Percentiles rank a stretch among this genome's conserved stretches.
These are phyloP conservation scores for Ammodramus savannarum DNA, from an alignment of 2,113 vertebrate genomes.

Conservation along the genomic window DNA sequence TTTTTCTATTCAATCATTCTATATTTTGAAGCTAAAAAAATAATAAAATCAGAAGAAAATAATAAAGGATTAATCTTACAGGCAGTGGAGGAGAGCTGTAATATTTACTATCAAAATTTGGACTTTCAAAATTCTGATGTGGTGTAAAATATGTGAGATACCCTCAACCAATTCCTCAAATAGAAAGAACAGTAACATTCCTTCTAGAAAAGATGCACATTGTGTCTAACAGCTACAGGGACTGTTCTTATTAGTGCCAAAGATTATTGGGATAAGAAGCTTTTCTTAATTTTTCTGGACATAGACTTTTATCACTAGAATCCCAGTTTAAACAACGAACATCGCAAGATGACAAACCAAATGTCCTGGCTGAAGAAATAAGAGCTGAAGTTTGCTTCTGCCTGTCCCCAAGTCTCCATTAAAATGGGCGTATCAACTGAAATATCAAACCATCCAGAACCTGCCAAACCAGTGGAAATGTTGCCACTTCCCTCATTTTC, in stretches of 20 bases:
- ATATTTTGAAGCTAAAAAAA: not conserved
- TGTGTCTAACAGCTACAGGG: not conserved
- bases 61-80: not conserved
- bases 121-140: not conserved
- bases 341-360: not conserved
- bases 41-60: not conserved
- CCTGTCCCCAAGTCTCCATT: not conserved
- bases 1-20: not conserved
- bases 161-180: not conserved
- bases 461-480: not conserved
- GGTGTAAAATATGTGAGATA: not conserved
- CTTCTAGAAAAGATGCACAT: not conserved
- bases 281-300: not conserved
- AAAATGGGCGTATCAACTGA: not conserved
- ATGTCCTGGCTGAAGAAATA: not conserved
- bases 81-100: not conserved
- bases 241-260: not conserved
- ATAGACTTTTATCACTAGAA: not conserved
- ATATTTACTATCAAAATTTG: not conserved
- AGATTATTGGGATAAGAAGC: not conserved
- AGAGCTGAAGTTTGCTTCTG: not conserved
- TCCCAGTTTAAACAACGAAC: not conserved
- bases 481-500: not conserved
- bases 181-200: not conserved
- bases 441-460: not conserved